Conservation (phyloP, 2,797 vertebrate species). For the Hirundo rustica region DNA sequence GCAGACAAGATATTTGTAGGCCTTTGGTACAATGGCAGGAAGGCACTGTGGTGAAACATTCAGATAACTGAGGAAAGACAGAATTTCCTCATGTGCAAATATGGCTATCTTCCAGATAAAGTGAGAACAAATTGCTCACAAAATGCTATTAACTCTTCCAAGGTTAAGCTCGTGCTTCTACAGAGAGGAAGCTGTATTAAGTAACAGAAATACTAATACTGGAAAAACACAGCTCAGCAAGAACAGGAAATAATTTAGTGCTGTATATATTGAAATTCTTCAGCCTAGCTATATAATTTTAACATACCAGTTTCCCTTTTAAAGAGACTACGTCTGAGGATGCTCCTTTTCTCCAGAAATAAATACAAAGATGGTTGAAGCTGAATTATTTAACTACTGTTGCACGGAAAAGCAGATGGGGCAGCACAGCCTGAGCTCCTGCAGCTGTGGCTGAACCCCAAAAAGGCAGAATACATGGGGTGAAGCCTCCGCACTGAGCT, state of each 20-base stretch:
- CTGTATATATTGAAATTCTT: constrained; percentile 6
- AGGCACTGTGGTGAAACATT: constrained; percentile 81
- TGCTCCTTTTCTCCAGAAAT: background rate
- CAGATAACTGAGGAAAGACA: constrained; percentile 78
- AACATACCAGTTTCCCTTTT: background rate
- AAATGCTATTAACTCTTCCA: constrained; percentile 42
- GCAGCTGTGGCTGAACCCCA: constrained; percentile 38
- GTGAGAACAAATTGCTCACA: constrained; percentile 66
- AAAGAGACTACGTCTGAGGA: constrained; percentile 5
- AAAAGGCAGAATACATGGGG: background rate
- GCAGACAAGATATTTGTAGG: constrained; percentile 48
- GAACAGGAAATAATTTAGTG: constrained; percentile 63
- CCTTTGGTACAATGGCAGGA: constrained; percentile 79
- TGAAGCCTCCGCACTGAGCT: background rate
- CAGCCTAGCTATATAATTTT: background rate
- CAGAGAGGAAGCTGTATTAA: background rate
- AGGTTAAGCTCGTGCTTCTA: constrained; percentile 28
- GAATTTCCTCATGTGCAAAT: constrained; percentile 77
- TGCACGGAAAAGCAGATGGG: background rate
- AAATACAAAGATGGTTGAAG: constrained; percentile 40
- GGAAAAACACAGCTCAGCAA: constrained; percentile 39
- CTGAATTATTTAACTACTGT: background rate
- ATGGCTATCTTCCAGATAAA: constrained; percentile 74
- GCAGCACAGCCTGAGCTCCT: constrained; percentile 12
- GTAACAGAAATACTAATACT: constrained; percentile 43